Conservation (phyloP, 2,113 vertebrate genomes). For the Tauraco erythrolophus region DNA sequence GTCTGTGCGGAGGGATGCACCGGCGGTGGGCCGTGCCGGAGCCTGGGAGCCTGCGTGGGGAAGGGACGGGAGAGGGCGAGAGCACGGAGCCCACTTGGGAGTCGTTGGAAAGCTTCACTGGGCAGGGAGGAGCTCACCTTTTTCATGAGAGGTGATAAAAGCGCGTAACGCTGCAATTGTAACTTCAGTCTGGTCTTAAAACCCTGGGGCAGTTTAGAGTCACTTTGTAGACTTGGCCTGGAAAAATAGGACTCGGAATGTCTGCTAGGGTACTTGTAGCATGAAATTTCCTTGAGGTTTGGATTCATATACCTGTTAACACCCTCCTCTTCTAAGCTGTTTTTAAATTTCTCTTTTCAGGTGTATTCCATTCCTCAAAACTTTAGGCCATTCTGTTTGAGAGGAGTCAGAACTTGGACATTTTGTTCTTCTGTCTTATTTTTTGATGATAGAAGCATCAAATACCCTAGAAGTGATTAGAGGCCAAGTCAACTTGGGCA, state of each 20-base stretch:
- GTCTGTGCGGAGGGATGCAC: too few species aligned
- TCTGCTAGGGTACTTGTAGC: neutral
- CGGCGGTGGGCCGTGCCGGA: rapidly evolving
- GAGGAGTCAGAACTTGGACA: neutral
- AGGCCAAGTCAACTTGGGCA: neutral
- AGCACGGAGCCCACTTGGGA: rapidly evolving
- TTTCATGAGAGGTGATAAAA: neutral
- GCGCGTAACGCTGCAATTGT: rapidly evolving
- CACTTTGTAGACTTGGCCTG: neutral
- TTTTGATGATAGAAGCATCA: neutral
- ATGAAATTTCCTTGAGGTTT: neutral
- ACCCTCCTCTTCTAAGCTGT: rapidly evolving
- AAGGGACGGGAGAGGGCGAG: neutral
- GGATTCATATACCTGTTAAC: neutral
- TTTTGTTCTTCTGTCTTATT: neutral
- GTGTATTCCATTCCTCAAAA: neutral
- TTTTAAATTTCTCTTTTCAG: neutral
- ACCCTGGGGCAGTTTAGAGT: neutral
- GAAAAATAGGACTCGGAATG: neutral
- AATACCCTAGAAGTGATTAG: rapidly evolving
- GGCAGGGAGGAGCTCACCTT: rapidly evolving
- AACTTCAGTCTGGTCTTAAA: neutral
- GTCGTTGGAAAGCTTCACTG: neutral
- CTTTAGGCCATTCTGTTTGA: neutral
- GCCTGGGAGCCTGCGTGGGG: neutral